Evolutionary conservation across 2,113 vertebrate genomes (phyloP), one percentile per base, ranked within the genome.

Genomic region (Meriones unguiculatus): DNA sequence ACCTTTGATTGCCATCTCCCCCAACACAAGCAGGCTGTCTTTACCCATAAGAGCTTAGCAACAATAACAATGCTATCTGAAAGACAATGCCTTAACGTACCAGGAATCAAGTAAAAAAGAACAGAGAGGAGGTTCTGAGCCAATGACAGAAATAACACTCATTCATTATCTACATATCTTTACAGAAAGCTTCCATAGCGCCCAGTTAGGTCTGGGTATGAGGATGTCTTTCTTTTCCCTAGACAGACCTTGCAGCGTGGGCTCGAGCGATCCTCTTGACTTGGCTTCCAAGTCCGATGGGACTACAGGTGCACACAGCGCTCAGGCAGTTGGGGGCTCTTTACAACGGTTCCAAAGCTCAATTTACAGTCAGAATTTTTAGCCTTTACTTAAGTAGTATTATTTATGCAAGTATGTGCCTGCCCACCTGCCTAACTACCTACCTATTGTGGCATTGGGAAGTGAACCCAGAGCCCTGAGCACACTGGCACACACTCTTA

Each of bases 51-150:
- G 88, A 57, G 32, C 14, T 81, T 91, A 95, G 87, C 57, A 57
- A 57, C 57, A 57, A 57, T 15, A 57, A 57, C 12, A 57, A 57
- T 65, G 46, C 24, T 87, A 62, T 77, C 8, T 85, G 41, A 95
- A 81, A 95, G 88, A 87, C 35, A 70, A 90, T 87, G 32, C 67
- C 73, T 90, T 22, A 94, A 93, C 94, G 87, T 28, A 91, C 28
- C 41, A 91, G 80, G 12, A 91, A 94, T 18, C 38, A 97, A 73
- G 11, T 50, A 14, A 7, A 12, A 46, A n/a, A 18, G 15, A 65
- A 38, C 57, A 64, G 14, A 41, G n/a, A 41, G 38, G 57, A 84
- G 57, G n/a, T 41, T 64, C 80, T 17, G 22, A 28, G n/a, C 12
- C 80, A 52, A 22, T n/a, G 46, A n/a, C 52, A 76, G 41, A 86